Base-by-base conservation (phyloP, 64 coral and sea anemone genomes). In the Montipora capricornis region DNA sequence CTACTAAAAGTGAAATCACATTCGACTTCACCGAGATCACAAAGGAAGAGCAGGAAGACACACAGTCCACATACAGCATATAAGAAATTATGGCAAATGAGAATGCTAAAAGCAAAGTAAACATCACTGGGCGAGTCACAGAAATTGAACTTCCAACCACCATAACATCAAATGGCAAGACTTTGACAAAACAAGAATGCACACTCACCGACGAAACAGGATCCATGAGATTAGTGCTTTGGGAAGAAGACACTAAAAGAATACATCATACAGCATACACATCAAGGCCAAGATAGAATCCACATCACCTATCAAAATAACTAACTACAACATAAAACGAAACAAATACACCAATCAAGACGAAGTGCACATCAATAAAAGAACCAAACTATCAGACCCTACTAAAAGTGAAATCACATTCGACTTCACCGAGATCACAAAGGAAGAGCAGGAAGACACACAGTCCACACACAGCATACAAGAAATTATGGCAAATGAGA, bases 211-310 rank as follows among this genome's bases (percentile, higher is more conserved):
- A 94, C 75, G 83, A 87, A 77, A 78, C 83, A 87, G 87, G 84
- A 77, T 94, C 92, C 73, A 89, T 93, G 75, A 94, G 92, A 89
- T 81, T 89, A 88, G 92, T 89, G 73, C 87, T 94, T 89, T 94
- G 92, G 92, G 68, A 94, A 16, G 87, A 94, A 26, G 87, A 94
- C 76, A 94, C 60, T 64, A 64, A 15, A 64, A 64, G 60, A 64
- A 64, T 64, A 15, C 60, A 64, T n/a, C n/a, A n/a, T n/a, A n/a
- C n/a, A n/a, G n/a, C n/a, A n/a, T n/a, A n/a, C 48, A 73, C 77
- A 87, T 88, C 73, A 93, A 88, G 87, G 50, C 75, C 77, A 82
- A 88, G 77, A 64, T 80, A 49, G 92, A 93, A 80, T 70, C 83
- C 67, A 88, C 84, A 44, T 93, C 92, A 80, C 92, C 92, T 87